Conservation (phyloP, 2,113 vertebrate genomes). For the Corythaixoides concolor region DNA sequence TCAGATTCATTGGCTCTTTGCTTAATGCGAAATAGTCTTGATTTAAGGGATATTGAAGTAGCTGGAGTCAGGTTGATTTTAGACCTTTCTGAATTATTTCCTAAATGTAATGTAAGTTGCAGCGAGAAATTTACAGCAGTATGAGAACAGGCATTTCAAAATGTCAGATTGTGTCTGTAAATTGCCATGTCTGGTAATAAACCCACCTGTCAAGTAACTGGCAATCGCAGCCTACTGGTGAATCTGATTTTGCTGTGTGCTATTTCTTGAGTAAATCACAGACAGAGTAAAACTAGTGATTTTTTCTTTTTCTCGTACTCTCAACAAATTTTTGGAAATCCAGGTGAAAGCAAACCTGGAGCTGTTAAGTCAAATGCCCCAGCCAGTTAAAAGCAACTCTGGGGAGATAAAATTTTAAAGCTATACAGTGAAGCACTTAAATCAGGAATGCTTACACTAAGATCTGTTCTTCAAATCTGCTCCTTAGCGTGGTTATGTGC, state of each 20-base stretch:
- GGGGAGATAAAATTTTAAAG: background rate
- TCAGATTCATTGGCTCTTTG: constrained; percentile 29
- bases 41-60: constrained; percentile 49
- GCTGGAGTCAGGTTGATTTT: constrained; percentile 47
- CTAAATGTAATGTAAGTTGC: constrained; percentile 31
- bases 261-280: background rate
- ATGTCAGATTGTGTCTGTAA: constrained; percentile 32
- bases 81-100: constrained; percentile 60
- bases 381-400: background rate
- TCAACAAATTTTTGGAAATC: background rate
- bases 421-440: background rate
- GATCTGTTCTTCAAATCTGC: background rate
- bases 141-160: constrained; percentile 41
- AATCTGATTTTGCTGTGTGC: constrained; percentile 14
- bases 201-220: background rate
- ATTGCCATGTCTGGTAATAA: constrained; percentile 37
- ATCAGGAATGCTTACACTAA: background rate
- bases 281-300: background rate
- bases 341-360: background rate
- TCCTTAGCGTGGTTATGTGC: background rate
- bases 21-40: constrained; percentile 24
- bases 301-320: background rate
- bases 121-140: constrained; percentile 42
- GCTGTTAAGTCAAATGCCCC: background rate
- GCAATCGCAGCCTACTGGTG: background rate